Percentiles rank a stretch among this genome's conserved stretches.
Evolutionary conservation across 2,888 invertebrate genomes (phyloP).

Genomic region (Axea sp.): DNA sequence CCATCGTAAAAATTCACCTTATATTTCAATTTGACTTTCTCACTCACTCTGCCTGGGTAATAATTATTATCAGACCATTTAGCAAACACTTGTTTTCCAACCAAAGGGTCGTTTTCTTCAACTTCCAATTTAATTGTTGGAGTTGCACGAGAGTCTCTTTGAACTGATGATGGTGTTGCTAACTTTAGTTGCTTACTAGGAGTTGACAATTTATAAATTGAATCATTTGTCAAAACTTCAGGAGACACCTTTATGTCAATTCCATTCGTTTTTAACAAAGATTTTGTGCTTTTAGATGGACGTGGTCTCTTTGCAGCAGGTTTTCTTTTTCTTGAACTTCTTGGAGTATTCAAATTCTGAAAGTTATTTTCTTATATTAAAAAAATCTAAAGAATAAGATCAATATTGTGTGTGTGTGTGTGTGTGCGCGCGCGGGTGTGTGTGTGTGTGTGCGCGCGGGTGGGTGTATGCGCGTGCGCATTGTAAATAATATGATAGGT

Average conservation of each 20-base stretch:
- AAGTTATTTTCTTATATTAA: too few species aligned
- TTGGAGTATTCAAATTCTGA: conserved; percentile 81
- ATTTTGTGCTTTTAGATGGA: conserved; percentile 55
- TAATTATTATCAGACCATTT: conserved; percentile 86
- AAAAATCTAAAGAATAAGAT: too few species aligned
- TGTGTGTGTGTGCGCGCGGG: too few species aligned
- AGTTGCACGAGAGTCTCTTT: conserved; percentile 1
- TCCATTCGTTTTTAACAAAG: conserved; percentile 27
- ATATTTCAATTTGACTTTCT: conserved; percentile 83
- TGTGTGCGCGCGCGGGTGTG: too few species aligned
- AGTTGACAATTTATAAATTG: conserved; percentile 26
- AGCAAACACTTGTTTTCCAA: conserved; percentile 81
- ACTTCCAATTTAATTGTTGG: conserved; percentile 2
- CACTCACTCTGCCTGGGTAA: conserved; percentile 83
- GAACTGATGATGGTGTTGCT: neutral
- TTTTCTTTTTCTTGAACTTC: conserved; percentile 81
- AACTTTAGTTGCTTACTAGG: conserved; percentile 41
- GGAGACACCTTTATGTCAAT: conserved; percentile 19
- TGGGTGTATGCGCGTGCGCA: too few species aligned
- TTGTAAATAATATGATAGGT: too few species aligned
- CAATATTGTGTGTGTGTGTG: too few species aligned
- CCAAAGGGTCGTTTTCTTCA: conserved; percentile 64
- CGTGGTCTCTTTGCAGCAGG: conserved; percentile 79
- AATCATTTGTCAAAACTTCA: neutral
- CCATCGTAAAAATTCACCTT: conserved; percentile 84